Percentiles rank a stretch among this genome's conserved stretches.
Conservation (phyloP, 2,888 invertebrate species). For the Drosophila quasianomalipes region DNA sequence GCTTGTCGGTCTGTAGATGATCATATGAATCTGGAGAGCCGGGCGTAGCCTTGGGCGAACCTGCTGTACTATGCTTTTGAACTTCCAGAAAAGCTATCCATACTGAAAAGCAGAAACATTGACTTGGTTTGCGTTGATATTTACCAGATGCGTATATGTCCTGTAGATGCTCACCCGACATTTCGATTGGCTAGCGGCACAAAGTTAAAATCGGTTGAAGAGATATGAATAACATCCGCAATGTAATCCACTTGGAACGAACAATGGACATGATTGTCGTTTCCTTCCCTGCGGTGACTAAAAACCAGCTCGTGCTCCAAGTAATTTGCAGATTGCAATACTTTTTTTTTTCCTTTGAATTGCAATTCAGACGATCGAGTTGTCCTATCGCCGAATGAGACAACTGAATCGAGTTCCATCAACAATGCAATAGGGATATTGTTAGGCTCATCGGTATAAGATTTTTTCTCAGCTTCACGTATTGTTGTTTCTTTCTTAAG, state of each 20-base stretch:
- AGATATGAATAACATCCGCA: too few relatives aligned
- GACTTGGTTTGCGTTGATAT: not conserved
- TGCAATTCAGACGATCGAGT: constrained; percentile 94
- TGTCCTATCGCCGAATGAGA: constrained; percentile 95
- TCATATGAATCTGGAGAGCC: constrained; percentile 88
- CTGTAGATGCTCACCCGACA: constrained; percentile 88
- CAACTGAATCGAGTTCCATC: constrained; percentile 89
- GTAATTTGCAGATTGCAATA: constrained; percentile 96
- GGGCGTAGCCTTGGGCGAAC: constrained; percentile 94
- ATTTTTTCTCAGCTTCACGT: constrained; percentile 32
- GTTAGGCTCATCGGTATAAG: constrained; percentile 33
- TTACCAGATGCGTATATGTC: not conserved
- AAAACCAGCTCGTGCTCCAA: constrained; percentile 92
- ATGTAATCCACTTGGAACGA: too few relatives aligned
- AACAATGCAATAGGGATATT: constrained; percentile 61
- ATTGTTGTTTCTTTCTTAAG: constrained; percentile 37
- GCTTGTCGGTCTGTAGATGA: constrained; percentile 86
- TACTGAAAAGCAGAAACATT: constrained; percentile 86
- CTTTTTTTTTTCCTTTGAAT: constrained; percentile 94
- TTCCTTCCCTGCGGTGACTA: constrained; percentile 91
- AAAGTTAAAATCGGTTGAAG: too few relatives aligned
- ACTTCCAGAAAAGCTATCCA: constrained; percentile 97
- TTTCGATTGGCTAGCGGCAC: constrained; percentile 98
- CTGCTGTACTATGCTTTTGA: constrained; percentile 96
- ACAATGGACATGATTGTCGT: constrained; percentile 93